Evolutionary conservation across 2,797 vertebrate species (phyloP), one percentile per base, ranked within the genome.

Genomic region (Hippocampus kuda): DNA sequence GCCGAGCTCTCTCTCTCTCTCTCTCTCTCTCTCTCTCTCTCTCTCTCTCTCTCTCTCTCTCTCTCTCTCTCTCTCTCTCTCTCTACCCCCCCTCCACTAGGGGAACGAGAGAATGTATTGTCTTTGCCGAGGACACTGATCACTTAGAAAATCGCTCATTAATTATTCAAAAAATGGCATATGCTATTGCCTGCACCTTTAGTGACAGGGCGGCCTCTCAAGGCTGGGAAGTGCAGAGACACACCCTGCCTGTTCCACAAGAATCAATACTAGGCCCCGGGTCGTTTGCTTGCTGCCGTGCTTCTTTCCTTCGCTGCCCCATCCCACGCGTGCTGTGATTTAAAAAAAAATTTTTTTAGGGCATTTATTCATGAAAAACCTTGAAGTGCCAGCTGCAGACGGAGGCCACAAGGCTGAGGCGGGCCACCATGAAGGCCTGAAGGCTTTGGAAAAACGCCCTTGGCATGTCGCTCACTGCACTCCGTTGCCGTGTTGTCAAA

Each of bases 121-220:
- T 90, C 87, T 90, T 65, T 89, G 83, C 27, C 83, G 87, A 88
- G 88, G 87, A 88, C 87, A 87, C 88, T 87, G 89, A 89, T 90
- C 88, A 89, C 88, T 89, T 87, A 87, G 88, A 83, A 60, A 90
- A 90, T 91, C 80, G 72, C 83, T 83, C 87, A 89, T 91, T 86
- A 90, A 91, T 90, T 90, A 90, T 90, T 91, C 85, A 89, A 87
- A 87, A 64, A 68, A 87, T 85, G 85, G 83, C 85, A 84, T 86
- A 86, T 80, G 76, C 84, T 84, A 86, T 85, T 88, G 84, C 87
- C 85, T 88, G 84, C 85, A 89, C 87, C 88, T 89, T 89, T 86
- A 86, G 88, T 83, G 88, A 89, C 88, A 89, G 88, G 83, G 82
- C 82, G 80, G 84, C 86, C 86, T 89, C 88, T 89, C 85, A 88